A percentile compares a stretch with the other conserved stretches of the same genome.
Evolutionary conservation across 1,140 invertebrate genomes (phyloP).

Genomic region (Himalopsyche phryganea): DNA sequence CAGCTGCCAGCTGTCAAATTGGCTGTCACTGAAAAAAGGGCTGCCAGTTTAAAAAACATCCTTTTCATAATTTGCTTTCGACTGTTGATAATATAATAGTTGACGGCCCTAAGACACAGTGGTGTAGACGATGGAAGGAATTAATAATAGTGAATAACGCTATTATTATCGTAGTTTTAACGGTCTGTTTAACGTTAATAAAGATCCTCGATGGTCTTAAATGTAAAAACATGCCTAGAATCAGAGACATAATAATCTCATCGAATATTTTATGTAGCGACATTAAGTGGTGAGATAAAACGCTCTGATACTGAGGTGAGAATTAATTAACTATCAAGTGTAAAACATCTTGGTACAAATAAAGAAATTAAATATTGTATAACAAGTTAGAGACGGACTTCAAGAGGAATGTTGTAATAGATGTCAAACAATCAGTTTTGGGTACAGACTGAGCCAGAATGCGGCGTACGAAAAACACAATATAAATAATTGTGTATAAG

Average conservation of each 20-base stretch:
- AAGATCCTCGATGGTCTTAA: slow-evolving; percentile 4
- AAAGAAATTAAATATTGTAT: slow-evolving; percentile 8
- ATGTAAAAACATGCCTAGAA: slow-evolving; percentile 6
- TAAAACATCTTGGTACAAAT: neutral
- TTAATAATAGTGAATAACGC: neutral
- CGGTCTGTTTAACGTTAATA: slow-evolving; percentile 14
- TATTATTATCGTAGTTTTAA: neutral
- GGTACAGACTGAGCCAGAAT: no score
- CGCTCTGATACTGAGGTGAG: neutral
- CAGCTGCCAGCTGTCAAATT: no score
- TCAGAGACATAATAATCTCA: slow-evolving; percentile 1
- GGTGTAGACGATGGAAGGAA: neutral
- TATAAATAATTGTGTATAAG: no score
- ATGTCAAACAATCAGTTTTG: neutral
- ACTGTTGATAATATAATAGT: no score
- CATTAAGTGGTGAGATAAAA: slow-evolving; percentile 5
- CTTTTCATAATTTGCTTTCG: no score
- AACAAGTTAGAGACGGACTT: neutral
- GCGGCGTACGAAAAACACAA: no score
- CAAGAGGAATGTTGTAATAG: neutral
- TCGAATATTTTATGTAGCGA: slow-evolving; percentile 14
- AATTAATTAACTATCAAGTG: slow-evolving; percentile 11
- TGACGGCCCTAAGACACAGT: neutral
- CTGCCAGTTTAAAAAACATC: no score
- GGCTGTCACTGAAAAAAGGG: no score